Conservation (phyloP, 2,888 invertebrate genomes). For the Xanthorhoe designata region DNA sequence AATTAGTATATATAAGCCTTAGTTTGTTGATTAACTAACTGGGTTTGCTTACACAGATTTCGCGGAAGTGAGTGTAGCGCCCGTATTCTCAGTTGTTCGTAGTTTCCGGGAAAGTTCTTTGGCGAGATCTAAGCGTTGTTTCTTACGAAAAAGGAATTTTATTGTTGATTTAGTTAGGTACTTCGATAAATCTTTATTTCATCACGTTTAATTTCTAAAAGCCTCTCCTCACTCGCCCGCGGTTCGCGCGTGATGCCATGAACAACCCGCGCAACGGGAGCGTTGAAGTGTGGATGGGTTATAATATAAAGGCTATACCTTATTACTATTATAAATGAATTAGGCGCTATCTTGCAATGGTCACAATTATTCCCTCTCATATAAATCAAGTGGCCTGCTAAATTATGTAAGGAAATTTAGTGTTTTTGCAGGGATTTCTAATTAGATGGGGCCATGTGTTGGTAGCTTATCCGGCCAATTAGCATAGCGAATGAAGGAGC, state of each 20-base stretch:
- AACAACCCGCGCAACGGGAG: too few species aligned
- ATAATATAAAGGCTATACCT: too few species aligned
- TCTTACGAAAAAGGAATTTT: background rate
- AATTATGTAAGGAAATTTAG: constrained; percentile 46
- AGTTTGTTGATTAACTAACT: constrained; percentile 47
- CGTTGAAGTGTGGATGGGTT: too few species aligned
- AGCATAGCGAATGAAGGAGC: constrained; percentile 71
- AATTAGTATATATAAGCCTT: constrained; percentile 48
- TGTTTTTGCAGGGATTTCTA: constrained; percentile 57
- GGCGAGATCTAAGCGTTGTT: constrained; percentile 8
- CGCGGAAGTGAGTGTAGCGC: constrained; percentile 20
- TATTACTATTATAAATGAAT: too few species aligned
- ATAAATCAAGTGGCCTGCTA: constrained; percentile 18
- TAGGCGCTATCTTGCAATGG: background rate
- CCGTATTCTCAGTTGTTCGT: constrained; percentile 23
- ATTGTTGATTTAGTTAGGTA: background rate
- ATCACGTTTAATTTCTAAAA: too few species aligned
- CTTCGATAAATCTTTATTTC: background rate
- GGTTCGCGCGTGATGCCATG: too few species aligned
- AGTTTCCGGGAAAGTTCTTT: constrained; percentile 19
- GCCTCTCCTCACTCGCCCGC: too few species aligned
- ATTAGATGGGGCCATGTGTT: constrained; percentile 60
- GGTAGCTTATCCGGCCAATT: constrained; percentile 69
- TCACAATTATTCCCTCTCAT: background rate
- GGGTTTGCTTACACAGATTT: constrained; percentile 39